phyloP scores from a whole-genome alignment of 2,113 vertebrate genomes.

The Laterallus jamaicensis region DNA sequence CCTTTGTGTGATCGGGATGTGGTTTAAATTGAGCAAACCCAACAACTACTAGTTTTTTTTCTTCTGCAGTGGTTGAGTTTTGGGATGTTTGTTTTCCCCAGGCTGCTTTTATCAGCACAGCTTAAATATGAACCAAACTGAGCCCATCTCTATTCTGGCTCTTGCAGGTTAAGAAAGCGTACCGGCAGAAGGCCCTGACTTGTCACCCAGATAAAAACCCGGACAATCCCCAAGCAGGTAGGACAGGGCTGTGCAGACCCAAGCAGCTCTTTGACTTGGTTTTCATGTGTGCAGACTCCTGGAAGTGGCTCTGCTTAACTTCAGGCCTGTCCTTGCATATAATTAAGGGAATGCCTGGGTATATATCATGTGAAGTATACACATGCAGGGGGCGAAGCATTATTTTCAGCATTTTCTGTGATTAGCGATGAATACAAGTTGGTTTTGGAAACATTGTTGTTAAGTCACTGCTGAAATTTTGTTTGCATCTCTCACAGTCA shows the following conservation, averaged over 20 bases:
- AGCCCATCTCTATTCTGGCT: background rate
- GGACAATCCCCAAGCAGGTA: slow-evolving; percentile 93
- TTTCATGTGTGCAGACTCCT: background rate
- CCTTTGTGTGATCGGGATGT: background rate
- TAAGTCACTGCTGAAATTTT: background rate
- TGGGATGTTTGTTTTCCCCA: background rate
- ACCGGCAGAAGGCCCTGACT: slow-evolving; percentile 90
- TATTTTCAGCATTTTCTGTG: too few species aligned
- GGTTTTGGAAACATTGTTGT: background rate
- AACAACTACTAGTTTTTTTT: background rate
- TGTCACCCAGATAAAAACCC: slow-evolving; percentile 99
- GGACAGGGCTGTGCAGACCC: background rate
- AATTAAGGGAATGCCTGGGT: background rate
- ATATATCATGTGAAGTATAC: accelerated
- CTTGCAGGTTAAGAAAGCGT: slow-evolving; percentile 93
- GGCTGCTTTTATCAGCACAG: background rate
- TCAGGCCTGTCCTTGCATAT: background rate
- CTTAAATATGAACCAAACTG: background rate
- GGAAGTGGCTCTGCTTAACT: background rate
- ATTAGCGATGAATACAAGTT: background rate
- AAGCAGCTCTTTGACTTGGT: background rate
- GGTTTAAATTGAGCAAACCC: background rate
- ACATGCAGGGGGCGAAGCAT: background rate
- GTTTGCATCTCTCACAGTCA: background rate
- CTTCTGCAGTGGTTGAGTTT: background rate